Conservation (phyloP, 2,888 invertebrate genomes). For the Athetis lepigone region DNA sequence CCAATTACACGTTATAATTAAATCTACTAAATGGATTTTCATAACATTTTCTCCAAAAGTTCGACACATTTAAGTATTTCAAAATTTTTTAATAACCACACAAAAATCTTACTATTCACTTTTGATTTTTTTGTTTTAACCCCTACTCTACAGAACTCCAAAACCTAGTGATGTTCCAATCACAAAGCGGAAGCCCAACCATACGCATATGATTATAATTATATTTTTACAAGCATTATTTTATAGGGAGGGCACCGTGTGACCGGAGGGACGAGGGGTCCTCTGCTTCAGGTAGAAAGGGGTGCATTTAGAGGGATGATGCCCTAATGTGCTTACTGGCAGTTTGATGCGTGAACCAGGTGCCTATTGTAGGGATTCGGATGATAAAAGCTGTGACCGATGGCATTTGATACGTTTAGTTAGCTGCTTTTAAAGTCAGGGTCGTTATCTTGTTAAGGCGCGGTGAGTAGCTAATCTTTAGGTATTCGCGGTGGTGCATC, state of each 20-base stretch:
- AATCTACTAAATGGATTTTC: no score
- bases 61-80: no score
- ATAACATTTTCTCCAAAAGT: no score
- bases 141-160: slow-evolving; percentile 37
- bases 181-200: slow-evolving; percentile 81
- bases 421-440: slow-evolving; percentile 30
- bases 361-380: slow-evolving; percentile 68
- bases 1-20: no score
- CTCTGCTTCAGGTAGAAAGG: slow-evolving; percentile 74
- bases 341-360: slow-evolving; percentile 76
- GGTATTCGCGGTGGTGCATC: no score
- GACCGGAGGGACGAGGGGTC: slow-evolving; percentile 71
- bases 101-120: no score
- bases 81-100: no score
- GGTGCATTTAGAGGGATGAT: slow-evolving; percentile 75
- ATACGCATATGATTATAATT: slow-evolving; percentile 87
- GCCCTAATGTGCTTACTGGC: slow-evolving; percentile 79
- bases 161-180: slow-evolving; percentile 67
- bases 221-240: slow-evolving; percentile 87
- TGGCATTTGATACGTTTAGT: slow-evolving; percentile 60
- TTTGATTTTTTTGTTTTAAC: neutral
- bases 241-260: slow-evolving; percentile 82
- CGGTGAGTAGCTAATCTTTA: no score
- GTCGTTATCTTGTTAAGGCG: slow-evolving; percentile 23
- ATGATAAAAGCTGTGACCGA: slow-evolving; percentile 58